A percentile compares a stretch with the other conserved stretches of the same genome.
Conservation (phyloP, 2,888 invertebrate species). For the Gibbula magus region DNA sequence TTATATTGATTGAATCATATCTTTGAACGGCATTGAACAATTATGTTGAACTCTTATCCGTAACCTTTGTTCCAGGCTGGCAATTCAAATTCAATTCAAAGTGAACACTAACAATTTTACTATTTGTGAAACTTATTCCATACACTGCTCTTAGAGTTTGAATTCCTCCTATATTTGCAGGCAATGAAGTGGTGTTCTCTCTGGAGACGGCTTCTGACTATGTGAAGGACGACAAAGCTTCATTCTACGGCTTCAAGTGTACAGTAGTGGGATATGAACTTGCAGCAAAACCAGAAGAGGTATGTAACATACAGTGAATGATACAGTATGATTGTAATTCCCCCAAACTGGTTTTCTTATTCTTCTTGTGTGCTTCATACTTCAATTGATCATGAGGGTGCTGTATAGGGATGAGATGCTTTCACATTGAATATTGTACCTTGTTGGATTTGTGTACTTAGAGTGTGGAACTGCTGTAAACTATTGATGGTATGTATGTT, state of each 20-base stretch:
- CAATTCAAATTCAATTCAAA: too few relatives aligned
- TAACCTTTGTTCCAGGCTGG: neutral
- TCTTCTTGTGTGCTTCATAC: neutral
- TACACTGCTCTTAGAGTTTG: neutral
- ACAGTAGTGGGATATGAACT: constrained; percentile 84
- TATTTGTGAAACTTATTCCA: neutral
- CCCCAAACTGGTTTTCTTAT: neutral
- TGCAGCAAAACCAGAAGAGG: constrained; percentile 73
- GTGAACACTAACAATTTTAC: neutral
- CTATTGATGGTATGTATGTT: neutral
- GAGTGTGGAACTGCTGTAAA: too few relatives aligned
- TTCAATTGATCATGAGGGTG: neutral
- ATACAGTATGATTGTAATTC: neutral
- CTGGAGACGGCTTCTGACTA: constrained; percentile 97
- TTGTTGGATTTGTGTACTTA: too few relatives aligned
- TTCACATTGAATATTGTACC: neutral
- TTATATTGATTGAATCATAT: too few relatives aligned
- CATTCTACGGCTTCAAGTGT: constrained; percentile 89
- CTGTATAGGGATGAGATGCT: neutral
- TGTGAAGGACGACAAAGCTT: constrained; percentile 89
- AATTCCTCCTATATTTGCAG: constrained; percentile 74
- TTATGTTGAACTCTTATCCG: neutral
- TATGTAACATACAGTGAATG: too few relatives aligned
- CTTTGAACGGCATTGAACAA: neutral
- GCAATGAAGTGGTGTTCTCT: constrained; percentile 95